Conservation (phyloP, 1,140 invertebrate genomes). For the Carposina sasakii region DNA sequence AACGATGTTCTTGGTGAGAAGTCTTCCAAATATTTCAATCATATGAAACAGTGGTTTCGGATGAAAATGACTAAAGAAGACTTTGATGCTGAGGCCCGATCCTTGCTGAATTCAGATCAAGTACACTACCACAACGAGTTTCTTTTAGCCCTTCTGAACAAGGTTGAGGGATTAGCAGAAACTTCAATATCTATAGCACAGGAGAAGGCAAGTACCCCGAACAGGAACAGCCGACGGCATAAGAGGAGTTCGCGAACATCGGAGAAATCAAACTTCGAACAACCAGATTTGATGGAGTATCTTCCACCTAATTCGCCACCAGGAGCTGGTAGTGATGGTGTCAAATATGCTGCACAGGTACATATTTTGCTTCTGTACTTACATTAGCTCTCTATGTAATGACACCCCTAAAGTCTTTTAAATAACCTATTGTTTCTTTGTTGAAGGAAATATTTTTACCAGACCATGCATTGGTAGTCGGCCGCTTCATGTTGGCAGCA, state of each 20-base stretch:
- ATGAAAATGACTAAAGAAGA: slow-evolving; percentile 86
- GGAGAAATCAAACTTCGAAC: slow-evolving; percentile 79
- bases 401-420: too few species aligned
- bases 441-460: slow-evolving; percentile 81
- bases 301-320: slow-evolving; percentile 59
- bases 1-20: slow-evolving; percentile 77
- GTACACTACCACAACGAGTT: slow-evolving; percentile 89
- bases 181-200: slow-evolving; percentile 72
- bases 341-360: slow-evolving; percentile 61
- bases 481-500: slow-evolving; percentile 84
- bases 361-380: slow-evolving; percentile 42
- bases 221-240: slow-evolving; percentile 70
- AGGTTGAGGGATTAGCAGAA: slow-evolving; percentile 77
- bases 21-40: slow-evolving; percentile 77
- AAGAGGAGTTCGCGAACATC: slow-evolving; percentile 75
- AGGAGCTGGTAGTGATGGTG: slow-evolving; percentile 55
- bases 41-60: slow-evolving; percentile 83
- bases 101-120: slow-evolving; percentile 79
- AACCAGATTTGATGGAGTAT: slow-evolving; percentile 72
- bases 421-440: too few species aligned
- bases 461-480: slow-evolving; percentile 83
- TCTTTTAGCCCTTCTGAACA: slow-evolving; percentile 84
- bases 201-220: slow-evolving; percentile 68
- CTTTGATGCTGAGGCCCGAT: slow-evolving; percentile 83
- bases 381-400: too few species aligned